Percentiles rank a stretch among this genome's conserved stretches.
Evolutionary conservation across 2,797 vertebrate species (phyloP).

Genomic region (Trichosurus vulpecula): DNA sequence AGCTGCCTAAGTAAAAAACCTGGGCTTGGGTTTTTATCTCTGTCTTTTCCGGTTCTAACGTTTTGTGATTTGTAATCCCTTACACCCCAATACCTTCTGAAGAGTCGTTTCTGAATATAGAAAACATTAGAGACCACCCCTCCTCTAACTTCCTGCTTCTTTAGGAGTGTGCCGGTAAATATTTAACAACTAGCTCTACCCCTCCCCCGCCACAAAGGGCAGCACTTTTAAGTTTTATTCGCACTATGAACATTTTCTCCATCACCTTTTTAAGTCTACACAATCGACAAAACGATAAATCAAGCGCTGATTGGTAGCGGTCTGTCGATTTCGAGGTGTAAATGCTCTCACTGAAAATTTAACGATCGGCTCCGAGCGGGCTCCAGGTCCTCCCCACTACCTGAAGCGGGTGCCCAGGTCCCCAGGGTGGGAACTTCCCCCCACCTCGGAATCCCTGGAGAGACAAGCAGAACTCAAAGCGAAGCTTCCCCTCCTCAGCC

Average conservation of each 20-base stretch:
- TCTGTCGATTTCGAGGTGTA: background rate
- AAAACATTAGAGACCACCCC: background rate
- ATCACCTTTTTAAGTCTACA: background rate
- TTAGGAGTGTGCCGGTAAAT: background rate
- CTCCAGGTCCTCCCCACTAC: background rate
- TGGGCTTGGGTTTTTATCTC: background rate
- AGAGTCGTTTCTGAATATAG: background rate
- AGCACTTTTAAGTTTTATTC: background rate
- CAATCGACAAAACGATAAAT: background rate
- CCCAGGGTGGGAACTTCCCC: no score
- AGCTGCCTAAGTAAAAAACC: background rate
- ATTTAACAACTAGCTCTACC: background rate
- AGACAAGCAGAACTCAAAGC: background rate
- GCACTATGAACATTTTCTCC: background rate
- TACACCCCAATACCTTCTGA: background rate
- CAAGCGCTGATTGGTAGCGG: no score
- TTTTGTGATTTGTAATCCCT: background rate
- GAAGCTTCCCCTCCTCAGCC: background rate
- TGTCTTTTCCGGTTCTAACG: background rate
- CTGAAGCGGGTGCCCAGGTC: background rate
- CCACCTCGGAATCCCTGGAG: no score
- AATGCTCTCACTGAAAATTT: background rate
- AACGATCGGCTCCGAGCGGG: background rate
- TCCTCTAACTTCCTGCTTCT: background rate
- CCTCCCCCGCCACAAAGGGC: background rate